Evolutionary conservation across 2,888 invertebrate species (phyloP), one percentile per base, ranked within the genome.

Genomic region (Bruchidius siliquastri): DNA sequence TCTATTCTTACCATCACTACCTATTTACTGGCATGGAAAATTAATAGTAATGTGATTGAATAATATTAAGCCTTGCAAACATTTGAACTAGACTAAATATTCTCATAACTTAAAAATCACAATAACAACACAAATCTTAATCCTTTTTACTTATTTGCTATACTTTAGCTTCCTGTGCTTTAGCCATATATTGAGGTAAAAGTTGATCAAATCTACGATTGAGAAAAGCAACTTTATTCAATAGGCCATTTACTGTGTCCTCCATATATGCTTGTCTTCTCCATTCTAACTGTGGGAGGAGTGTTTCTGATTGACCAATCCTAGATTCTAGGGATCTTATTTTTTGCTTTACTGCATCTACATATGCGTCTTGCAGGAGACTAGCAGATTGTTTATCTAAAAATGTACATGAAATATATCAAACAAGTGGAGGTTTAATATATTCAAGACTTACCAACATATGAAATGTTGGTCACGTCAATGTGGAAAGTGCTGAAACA

Each of bases 171-270:
- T 49, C 6, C 49, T 78, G 76, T 67, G 74, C 71, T 30, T 77
- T 77, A 21, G 75, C 75, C 30, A 75, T 76, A 22, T 76, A 88
- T 72, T 87, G 86, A 10, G 88, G 88, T 74, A 86, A 81, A 22
- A 89, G 81, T 79, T 89, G 88, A 77, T 88, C 88, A 71, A 88
- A 84, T 78, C 88, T 82, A 74, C 87, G 82, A 79, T 88, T 87
- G 72, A 89, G 82, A 81, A 88, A 88, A 71, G 86, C 83, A 0
- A 88, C 86, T 75, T 87, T 86, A 71, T 84, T 85, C 18, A 86
- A 81, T 73, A 88, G 81, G 74, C 85, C 85, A 73, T 84, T 83
- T 0, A 87, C 87, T 18, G 87, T 87, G 72, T 87, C 86, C 80
- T 89, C 88, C 79, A 88, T 84, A 74, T 87, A 86, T 49, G 87